These are phyloP conservation scores for Hesperophylax magnus DNA, from an alignment of 1,140 invertebrate species.

Conservation along the genomic window DNA sequence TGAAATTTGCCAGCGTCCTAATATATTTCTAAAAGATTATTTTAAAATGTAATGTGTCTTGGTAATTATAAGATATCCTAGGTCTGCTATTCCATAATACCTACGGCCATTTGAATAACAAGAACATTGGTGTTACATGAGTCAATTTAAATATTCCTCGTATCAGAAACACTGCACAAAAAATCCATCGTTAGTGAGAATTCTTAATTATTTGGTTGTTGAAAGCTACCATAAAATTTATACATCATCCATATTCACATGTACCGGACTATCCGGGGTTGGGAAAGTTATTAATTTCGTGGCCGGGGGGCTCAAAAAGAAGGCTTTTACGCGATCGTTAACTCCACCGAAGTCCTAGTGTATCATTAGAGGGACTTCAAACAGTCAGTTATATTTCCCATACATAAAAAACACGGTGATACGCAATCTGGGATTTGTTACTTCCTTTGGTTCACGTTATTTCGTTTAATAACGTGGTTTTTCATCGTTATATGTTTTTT, in stretches of 20 bases:
- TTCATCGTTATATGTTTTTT: background rate
- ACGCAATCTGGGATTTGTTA: background rate
- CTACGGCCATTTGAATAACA: no score
- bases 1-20: no score
- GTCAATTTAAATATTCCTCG: no score
- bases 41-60: no score
- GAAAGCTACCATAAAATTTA: background rate
- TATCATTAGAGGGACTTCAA: background rate
- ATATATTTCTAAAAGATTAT: no score
- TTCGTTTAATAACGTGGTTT: background rate
- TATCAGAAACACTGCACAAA: no score
- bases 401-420: background rate
- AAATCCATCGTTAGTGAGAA: background rate
- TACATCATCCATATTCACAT: background rate
- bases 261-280: background rate
- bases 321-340: slow-evolving; percentile 4
- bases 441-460: background rate
- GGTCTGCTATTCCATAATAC: no score
- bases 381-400: background rate
- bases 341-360: background rate
- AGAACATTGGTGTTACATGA: no score
- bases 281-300: background rate
- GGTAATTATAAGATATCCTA: no score
- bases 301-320: background rate
- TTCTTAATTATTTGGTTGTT: background rate